Conservation (phyloP, 2,113 vertebrate species). For the Rhodinocichla rosea region DNA sequence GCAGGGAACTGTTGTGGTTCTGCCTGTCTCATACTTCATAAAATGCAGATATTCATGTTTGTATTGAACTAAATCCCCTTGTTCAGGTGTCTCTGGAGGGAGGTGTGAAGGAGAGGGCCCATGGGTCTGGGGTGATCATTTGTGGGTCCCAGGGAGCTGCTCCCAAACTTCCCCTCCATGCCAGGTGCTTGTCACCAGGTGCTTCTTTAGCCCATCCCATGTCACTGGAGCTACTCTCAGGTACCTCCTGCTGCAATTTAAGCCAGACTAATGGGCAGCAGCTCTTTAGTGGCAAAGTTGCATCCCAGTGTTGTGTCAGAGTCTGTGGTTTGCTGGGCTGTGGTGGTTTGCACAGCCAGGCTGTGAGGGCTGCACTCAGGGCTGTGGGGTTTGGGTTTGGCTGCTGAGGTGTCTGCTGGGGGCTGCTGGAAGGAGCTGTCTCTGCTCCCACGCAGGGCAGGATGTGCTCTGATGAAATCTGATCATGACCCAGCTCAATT, state of each 20-base stretch:
- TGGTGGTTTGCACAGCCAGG: neutral
- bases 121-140: accelerated
- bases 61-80: neutral
- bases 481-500: neutral
- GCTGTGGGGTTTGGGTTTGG: neutral
- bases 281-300: neutral
- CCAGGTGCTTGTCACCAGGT: neutral
- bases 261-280: neutral
- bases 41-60: neutral
- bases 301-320: accelerated
- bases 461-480: neutral
- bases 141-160: neutral
- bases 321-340: neutral
- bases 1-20: neutral
- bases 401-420: neutral
- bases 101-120: neutral
- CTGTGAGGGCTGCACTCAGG: neutral
- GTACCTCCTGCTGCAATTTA: neutral
- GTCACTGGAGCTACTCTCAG: accelerated
- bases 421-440: neutral
- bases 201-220: neutral
- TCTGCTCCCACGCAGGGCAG: accelerated
- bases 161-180: neutral
- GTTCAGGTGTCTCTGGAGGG: neutral
- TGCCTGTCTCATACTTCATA: neutral